Base-by-base conservation (phyloP, 2,797 vertebrate species). In the Schizopygopsis malacanthus region DNA sequence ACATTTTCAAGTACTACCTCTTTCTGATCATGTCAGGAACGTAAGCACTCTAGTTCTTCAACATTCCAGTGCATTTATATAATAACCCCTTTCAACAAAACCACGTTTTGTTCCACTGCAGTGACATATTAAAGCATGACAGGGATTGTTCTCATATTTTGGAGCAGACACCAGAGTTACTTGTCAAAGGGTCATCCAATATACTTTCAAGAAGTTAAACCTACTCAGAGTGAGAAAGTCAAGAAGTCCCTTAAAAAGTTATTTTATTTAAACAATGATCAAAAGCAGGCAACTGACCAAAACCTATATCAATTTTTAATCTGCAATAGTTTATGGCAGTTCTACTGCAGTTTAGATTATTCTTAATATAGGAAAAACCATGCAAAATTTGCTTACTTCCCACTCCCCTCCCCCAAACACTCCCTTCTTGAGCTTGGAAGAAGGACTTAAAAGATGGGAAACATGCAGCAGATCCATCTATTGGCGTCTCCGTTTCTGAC, bases 401-500 rank as follows among this genome's bases (percentile, higher is more conserved):
- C 10, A 5, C 13, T n/a, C 13, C 15, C 50, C 45, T 45, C 59
- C 41, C 37, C 37, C 71, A 20, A 71, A 85, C 37, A 13, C n/a
- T 13, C 86, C 77, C 50, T 76, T 72, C 50, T 85, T 43, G 73
- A 84, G 71, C 81, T 82, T 83, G 65, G 86, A 86, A 81, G 87
- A 89, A 88, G 25, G 81, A 79, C 89, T 90, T 88, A 78, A 89
- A 88, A 90, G 88, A 92, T 88, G 89, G 83, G 87, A 90, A 92
- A 91, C 72, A 88, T 87, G 87, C 89, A 90, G 86, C 86, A 83
- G 81, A 86, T 91, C 86, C 50, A 85, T 90, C 88, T 88, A 88
- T 90, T 89, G 90, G 91, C 87, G 81, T 94, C 93, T 90, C 79
- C 28, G 85, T 90, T 90, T 90, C 87, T 92, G 91, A 92, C 92